phyloP scores from a whole-genome alignment of 2,888 invertebrate genomes.

The Luperina testacea region DNA sequence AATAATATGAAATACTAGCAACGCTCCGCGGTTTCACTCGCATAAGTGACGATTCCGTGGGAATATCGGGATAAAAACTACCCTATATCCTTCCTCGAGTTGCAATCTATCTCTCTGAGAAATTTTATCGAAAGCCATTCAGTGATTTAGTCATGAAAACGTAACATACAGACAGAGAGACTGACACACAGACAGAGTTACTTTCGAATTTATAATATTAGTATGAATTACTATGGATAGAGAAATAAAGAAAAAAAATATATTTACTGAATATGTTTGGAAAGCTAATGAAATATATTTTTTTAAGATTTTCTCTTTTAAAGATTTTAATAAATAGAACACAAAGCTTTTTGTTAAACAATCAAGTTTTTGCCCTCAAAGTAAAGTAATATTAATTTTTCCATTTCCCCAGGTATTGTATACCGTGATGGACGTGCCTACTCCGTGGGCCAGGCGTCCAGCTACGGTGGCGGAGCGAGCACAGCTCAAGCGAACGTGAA shows the following conservation, averaged over 20 bases:
- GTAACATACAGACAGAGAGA: too few relatives aligned
- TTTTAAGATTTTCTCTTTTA: slow-evolving; percentile 32
- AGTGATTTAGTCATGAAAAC: too few relatives aligned
- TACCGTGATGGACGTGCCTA: slow-evolving; percentile 83
- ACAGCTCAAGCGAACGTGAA: slow-evolving; percentile 76
- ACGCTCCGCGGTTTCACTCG: too few relatives aligned
- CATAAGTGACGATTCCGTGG: too few relatives aligned
- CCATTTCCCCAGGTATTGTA: slow-evolving; percentile 71
- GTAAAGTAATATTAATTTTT: slow-evolving; percentile 4
- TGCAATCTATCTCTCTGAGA: too few relatives aligned
- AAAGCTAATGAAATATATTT: slow-evolving; percentile 20
- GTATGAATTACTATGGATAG: neutral
- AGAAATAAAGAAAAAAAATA: neutral
- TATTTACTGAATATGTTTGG: neutral
- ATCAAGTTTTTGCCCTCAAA: neutral
- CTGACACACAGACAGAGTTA: too few relatives aligned
- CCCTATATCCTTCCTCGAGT: too few relatives aligned
- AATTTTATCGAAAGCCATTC: too few relatives aligned
- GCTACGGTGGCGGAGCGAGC: slow-evolving; percentile 73
- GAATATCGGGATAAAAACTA: too few relatives aligned
- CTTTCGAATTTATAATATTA: too few relatives aligned
- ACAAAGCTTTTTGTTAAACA: neutral
- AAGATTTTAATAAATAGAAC: neutral
- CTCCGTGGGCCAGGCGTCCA: slow-evolving; percentile 78
- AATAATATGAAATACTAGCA: neutral